Evolutionary conservation across 2,797 vertebrate genomes (phyloP).

Genomic region (Scolopax rusticola): DNA sequence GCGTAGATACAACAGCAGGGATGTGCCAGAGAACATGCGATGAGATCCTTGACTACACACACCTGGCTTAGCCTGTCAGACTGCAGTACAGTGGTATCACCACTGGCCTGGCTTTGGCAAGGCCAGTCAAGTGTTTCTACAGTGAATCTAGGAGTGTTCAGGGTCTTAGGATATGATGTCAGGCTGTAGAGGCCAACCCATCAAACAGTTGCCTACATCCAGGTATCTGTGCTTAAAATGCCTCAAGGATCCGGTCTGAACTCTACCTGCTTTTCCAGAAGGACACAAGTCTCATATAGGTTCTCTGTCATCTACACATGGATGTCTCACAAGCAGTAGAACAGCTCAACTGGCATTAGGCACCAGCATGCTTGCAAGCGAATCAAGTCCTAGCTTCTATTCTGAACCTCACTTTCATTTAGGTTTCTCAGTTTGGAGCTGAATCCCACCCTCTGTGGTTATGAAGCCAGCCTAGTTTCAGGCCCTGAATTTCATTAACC

Average conservation of each 20-base stretch:
- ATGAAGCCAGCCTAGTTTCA: neutral
- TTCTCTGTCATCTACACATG: neutral
- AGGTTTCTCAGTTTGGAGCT: neutral
- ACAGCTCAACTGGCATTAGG: neutral
- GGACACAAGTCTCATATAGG: neutral
- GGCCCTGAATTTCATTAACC: neutral
- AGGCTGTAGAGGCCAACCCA: neutral
- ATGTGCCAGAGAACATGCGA: neutral
- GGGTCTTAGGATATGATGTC: neutral
- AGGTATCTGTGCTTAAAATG: neutral
- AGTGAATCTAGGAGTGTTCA: neutral
- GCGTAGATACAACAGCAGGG: neutral
- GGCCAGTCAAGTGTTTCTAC: neutral
- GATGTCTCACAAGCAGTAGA: neutral
- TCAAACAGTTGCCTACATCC: neutral
- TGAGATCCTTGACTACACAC: neutral
- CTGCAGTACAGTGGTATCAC: neutral
- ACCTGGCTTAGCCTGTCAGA: neutral
- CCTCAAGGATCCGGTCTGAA: neutral
- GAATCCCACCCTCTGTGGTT: neutral
- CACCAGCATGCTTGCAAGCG: neutral
- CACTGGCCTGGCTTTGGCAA: neutral
- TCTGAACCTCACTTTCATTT: neutral
- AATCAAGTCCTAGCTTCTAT: neutral
- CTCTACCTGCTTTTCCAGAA: neutral